Percentiles rank a stretch among this genome's conserved stretches.
These are phyloP conservation scores for Anarhynchus alexandrinus DNA, from an alignment of 2,113 vertebrate genomes.

Conservation along the genomic window DNA sequence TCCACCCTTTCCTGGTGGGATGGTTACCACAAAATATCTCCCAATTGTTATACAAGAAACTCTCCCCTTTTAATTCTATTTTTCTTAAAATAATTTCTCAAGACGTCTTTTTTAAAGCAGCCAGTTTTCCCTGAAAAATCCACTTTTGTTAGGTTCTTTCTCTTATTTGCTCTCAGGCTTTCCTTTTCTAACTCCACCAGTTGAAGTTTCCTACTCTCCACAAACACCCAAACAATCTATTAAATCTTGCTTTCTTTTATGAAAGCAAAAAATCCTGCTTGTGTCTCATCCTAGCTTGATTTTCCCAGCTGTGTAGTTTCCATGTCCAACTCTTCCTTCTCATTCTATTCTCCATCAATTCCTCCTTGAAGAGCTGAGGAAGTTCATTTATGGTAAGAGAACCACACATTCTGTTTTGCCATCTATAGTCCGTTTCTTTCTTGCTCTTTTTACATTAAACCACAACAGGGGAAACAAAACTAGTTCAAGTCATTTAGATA, in stretches of 20 bases:
- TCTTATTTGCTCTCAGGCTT: neutral
- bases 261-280: neutral
- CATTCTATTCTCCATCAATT: neutral
- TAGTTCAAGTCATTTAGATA: neutral
- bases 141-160: neutral
- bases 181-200: neutral
- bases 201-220: neutral
- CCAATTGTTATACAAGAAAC: neutral
- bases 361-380: neutral
- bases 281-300: neutral
- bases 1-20: neutral
- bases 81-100: neutral
- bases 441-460: neutral
- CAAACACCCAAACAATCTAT: neutral
- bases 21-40: neutral
- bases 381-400: neutral
- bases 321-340: neutral
- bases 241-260: neutral
- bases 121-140: neutral
- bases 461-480: neutral
- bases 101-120: neutral
- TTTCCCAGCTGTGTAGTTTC: neutral
- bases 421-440: neutral
- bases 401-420: neutral
- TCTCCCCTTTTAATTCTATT: neutral